Evolutionary conservation across 1,140 invertebrate genomes (phyloP), one percentile per base, ranked within the genome.

Genomic region (Carposina sasakii): DNA sequence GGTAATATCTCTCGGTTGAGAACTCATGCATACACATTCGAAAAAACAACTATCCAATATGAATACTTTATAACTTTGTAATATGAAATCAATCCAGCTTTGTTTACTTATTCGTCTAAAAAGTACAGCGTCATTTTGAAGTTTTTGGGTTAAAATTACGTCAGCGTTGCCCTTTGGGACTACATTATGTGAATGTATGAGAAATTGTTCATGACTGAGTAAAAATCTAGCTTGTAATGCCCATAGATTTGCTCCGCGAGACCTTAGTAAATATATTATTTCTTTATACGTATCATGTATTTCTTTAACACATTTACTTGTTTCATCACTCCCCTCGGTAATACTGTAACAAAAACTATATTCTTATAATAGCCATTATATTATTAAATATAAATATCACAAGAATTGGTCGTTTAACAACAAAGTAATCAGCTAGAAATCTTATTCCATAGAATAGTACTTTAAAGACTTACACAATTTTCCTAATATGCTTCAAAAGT

Each of bases 11-110:
- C 71, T 71, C 0, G 68, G 65, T 43, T 71, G 57, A 4, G 62
- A 62, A 57, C 62, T 76, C 12, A 79, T 53, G 49, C 76, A 78
- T 9, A 76, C 61, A 46, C 71, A 79, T 22, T 84, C 77, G 54
- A 77, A 78, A 51, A 81, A 81, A 48, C 79, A 84, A 41, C 71
- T 78, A 22, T 84, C 79, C 65, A 84, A 57, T 24, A 84, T 55
- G 48, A 84, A 84, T 16, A 79, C 77, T 64, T 81, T 84, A 41
- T 81, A 84, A 46, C 69, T 76, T 60, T 84, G 81, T 46, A 81
- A 56, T 59, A 84, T 73, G 39, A 83, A 79, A 53, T 83, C 79
- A 22, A 81, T 54, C 79, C 79, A 83, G 48, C 72, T 68, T 66
- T 84, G 81, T 58, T 84, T 84, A 40, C 62, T 78, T 36, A 84